Percentiles rank a stretch among this genome's conserved stretches.
phyloP scores from a whole-genome alignment of 2,797 vertebrate species.

The Hozukius guyotensis region DNA sequence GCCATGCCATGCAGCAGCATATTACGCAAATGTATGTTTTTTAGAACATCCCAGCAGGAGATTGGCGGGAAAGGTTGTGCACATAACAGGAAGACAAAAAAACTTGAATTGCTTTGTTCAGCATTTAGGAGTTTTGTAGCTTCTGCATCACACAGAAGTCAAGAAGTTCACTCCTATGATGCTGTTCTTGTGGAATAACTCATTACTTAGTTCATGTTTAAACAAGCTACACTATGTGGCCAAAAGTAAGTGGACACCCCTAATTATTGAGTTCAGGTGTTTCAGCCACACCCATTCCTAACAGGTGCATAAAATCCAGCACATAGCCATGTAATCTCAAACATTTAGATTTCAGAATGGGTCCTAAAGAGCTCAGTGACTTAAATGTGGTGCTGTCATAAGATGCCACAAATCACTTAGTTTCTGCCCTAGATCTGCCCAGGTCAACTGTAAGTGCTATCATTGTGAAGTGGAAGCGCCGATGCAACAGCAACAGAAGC shows the following conservation, averaged over 20 bases:
- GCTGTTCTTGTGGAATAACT: neutral
- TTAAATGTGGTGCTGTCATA: too few relatives aligned
- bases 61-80: neutral
- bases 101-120: neutral
- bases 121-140: neutral
- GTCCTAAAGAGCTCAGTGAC: too few relatives aligned
- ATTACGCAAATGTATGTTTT: neutral
- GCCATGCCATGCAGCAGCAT: neutral
- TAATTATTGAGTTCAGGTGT: neutral
- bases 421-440: too few relatives aligned
- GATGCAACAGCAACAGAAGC: too few relatives aligned
- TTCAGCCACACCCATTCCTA: neutral
- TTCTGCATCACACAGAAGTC: neutral
- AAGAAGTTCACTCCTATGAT: neutral
- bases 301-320: neutral
- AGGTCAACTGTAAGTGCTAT: too few relatives aligned
- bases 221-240: neutral
- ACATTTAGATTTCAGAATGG: too few relatives aligned
- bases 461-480: too few relatives aligned
- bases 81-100: neutral
- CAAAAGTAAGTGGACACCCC: neutral
- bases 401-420: too few relatives aligned
- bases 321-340: neutral
- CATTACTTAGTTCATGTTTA: neutral
- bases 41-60: constrained; percentile 4